Conservation (phyloP, 1,140 invertebrate genomes). For the Drosophila watanabei region DNA sequence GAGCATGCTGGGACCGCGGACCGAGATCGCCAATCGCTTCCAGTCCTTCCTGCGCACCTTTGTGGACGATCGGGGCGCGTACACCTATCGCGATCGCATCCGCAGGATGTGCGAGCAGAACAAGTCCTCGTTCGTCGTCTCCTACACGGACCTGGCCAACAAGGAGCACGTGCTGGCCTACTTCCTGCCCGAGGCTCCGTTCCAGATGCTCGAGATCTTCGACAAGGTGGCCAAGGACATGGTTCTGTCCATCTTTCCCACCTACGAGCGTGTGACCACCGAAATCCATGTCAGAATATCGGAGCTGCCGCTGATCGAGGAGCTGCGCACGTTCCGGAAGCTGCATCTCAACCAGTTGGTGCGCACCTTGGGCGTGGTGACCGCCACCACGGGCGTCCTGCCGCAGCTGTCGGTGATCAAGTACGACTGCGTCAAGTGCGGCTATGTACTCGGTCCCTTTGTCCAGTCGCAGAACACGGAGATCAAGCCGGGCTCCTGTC, state of each 20-base stretch:
- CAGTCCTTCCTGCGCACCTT: slow-evolving; percentile 97
- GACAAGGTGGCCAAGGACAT: slow-evolving; percentile 98
- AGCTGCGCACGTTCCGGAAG: slow-evolving; percentile 97
- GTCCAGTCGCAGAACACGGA: slow-evolving; percentile 97
- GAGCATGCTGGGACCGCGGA: slow-evolving; percentile 96
- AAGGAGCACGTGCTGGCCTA: slow-evolving; percentile 97
- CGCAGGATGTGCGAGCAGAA: slow-evolving; percentile 97
- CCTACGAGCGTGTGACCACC: slow-evolving; percentile 96
- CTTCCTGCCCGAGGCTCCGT: slow-evolving; percentile 98
- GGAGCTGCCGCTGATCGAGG: slow-evolving; percentile 97
- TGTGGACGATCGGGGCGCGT: slow-evolving; percentile 94
- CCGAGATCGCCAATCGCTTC: slow-evolving; percentile 98
- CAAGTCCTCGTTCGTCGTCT: slow-evolving; percentile 96
- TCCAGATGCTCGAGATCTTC: slow-evolving; percentile 98
- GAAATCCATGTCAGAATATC: slow-evolving; percentile 98
- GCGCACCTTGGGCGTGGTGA: slow-evolving; percentile 98
- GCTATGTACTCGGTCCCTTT: slow-evolving; percentile 97
- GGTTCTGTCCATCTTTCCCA: slow-evolving; percentile 97
- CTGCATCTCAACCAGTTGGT: slow-evolving; percentile 98
- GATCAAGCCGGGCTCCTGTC: slow-evolving; percentile 98
- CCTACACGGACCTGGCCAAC: slow-evolving; percentile 95
- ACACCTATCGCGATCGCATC: slow-evolving; percentile 97
- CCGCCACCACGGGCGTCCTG: slow-evolving; percentile 97
- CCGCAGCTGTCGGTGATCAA: slow-evolving; percentile 98
- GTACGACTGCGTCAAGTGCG: slow-evolving; percentile 99